Conservation (phyloP, 2,888 invertebrate species). For the Tenthredo livida region DNA sequence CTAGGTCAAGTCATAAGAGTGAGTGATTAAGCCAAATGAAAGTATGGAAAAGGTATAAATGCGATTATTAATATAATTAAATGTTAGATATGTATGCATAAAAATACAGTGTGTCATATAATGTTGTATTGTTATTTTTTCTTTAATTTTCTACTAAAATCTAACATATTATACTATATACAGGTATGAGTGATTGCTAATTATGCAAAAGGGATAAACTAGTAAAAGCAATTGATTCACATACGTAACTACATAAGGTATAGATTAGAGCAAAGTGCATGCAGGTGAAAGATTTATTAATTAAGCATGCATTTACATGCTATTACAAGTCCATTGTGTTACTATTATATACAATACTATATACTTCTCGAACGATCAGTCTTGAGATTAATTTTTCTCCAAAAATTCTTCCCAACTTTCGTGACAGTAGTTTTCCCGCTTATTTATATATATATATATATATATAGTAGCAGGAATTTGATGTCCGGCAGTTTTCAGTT, state of each 20-base stretch:
- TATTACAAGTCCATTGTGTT: neutral
- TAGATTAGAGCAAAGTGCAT: neutral
- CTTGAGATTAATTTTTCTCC: constrained; percentile 8
- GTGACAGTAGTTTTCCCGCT: neutral
- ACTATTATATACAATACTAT: neutral
- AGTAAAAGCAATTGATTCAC: neutral
- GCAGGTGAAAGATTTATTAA: neutral
- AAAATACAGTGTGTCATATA: neutral
- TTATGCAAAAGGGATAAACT: neutral
- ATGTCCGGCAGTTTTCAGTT: neutral
- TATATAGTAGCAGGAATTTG: too few relatives aligned
- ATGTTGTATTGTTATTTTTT: neutral
- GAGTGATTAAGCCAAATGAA: neutral
- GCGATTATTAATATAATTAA: neutral
- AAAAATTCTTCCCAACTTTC: neutral
- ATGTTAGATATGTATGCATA: neutral
- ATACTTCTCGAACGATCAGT: constrained; percentile 1
- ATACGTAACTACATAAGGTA: neutral
- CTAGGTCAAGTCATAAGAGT: neutral
- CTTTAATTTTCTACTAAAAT: too few relatives aligned
- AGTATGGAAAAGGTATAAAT: neutral
- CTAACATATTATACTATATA: neutral
- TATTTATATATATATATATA: too few relatives aligned
- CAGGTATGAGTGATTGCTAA: neutral
- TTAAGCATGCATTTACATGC: neutral